Evolutionary conservation across 2,797 vertebrate species (phyloP).

Genomic region (Acridotheres tristis): DNA sequence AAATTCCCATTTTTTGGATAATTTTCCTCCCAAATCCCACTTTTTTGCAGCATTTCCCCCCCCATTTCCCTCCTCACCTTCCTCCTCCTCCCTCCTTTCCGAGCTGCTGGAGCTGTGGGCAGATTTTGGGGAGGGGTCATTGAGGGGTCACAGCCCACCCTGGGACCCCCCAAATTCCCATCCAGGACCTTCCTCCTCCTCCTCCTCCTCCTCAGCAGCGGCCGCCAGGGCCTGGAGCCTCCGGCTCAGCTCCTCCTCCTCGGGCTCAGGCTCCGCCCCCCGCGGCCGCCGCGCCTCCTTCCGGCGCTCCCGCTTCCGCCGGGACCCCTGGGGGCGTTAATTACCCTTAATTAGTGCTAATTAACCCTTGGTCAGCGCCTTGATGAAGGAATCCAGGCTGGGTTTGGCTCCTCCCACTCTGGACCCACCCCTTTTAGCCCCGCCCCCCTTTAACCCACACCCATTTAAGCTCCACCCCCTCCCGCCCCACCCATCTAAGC

Average conservation of each 20-base stretch:
- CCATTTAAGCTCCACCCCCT: neutral
- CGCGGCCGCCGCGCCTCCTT: conserved; percentile 85
- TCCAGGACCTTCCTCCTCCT: conserved; percentile 73
- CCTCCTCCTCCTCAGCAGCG: conserved; percentile 82
- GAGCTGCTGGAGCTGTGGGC: neutral
- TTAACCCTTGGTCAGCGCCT: too few species aligned
- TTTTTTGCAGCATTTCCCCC: too few species aligned
- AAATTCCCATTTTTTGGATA: too few species aligned
- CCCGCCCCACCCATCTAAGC: too few species aligned
- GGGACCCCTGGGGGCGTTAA: neutral
- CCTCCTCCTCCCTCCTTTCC: neutral
- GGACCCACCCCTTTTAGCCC: neutral
- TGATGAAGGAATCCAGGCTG: too few species aligned
- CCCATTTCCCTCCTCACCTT: neutral
- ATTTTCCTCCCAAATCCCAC: too few species aligned
- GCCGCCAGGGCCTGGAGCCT: neutral
- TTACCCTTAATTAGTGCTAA: too few species aligned
- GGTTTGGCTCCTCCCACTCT: too few species aligned
- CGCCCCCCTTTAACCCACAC: neutral
- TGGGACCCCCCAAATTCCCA: neutral
- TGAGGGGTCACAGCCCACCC: neutral
- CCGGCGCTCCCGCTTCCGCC: neutral
- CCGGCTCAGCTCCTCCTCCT: conserved; percentile 78
- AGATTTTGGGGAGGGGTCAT: neutral
- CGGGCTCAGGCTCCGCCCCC: conserved; percentile 74